These are phyloP conservation scores for Rhombomys opimus DNA, from an alignment of 2,113 vertebrate species.

Conservation along the genomic window DNA sequence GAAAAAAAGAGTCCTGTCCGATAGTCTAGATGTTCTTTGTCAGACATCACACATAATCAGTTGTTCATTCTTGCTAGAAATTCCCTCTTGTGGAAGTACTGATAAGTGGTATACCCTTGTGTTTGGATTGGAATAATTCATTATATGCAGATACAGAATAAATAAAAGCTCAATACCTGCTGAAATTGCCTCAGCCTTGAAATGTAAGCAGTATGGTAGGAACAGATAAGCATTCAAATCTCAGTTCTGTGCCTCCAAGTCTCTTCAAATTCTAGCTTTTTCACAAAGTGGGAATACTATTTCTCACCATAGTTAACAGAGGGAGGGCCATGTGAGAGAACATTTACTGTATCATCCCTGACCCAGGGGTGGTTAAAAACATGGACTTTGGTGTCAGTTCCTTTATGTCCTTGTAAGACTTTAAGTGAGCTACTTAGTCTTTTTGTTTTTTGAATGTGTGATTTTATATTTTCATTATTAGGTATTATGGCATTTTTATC, in stretches of 20 bases:
- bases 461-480: neutral
- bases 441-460: neutral
- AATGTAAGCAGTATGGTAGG: neutral
- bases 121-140: conserved; percentile 32
- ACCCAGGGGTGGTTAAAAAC: neutral
- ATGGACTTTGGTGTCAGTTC: neutral
- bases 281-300: neutral
- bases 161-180: conserved; percentile 20
- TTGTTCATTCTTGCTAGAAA: conserved; percentile 11
- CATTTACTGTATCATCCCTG: neutral
- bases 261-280: conserved; percentile 47
- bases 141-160: neutral
- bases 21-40: conserved; percentile 47
- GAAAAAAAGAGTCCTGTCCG: conserved; percentile 24
- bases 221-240: conserved; percentile 17
- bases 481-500: neutral
- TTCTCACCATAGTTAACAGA: neutral
- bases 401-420: neutral
- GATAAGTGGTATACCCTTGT: neutral
- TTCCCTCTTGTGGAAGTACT: conserved; percentile 11
- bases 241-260: neutral
- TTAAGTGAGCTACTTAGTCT: conserved; percentile 12
- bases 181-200: neutral
- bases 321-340: neutral
- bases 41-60: neutral